Percentiles rank a stretch among this genome's conserved stretches.
Evolutionary conservation across 2,113 vertebrate species (phyloP).

Genomic region (Strix uralensis): DNA sequence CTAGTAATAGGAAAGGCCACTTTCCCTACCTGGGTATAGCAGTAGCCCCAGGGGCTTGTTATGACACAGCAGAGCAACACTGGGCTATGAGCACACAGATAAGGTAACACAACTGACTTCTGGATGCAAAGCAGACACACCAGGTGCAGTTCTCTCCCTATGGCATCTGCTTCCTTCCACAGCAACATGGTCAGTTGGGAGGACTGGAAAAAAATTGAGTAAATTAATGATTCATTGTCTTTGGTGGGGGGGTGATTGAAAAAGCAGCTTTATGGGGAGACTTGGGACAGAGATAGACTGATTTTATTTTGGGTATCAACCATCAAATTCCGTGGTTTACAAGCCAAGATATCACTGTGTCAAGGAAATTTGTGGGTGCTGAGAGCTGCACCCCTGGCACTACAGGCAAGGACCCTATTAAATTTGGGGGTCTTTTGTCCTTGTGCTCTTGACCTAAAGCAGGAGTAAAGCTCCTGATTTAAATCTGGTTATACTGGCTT

Average conservation of each 20-base stretch:
- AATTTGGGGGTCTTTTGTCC: not conserved
- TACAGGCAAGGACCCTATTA: not conserved
- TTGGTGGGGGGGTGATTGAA: not conserved
- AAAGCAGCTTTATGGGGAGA: not conserved
- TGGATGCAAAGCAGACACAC: accelerated
- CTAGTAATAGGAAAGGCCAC: not conserved
- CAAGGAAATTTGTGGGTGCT: not conserved
- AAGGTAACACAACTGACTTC: not conserved
- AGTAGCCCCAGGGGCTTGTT: not conserved
- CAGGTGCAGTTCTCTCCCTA: not conserved
- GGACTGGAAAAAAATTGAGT: not conserved
- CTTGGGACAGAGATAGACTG: not conserved
- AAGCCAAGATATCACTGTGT: not conserved
- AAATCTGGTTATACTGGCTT: not conserved
- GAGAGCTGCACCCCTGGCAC: not conserved
- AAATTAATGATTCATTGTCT: not conserved
- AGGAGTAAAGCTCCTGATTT: not conserved
- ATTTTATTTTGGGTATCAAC: not conserved
- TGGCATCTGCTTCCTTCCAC: not conserved
- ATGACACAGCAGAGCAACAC: not conserved
- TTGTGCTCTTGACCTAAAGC: not conserved
- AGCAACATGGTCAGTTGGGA: not conserved
- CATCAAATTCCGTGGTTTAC: not conserved
- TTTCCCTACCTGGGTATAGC: not conserved
- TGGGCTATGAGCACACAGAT: not conserved